Conservation (phyloP, 2,888 invertebrate genomes). For the Heliconius hortense region DNA sequence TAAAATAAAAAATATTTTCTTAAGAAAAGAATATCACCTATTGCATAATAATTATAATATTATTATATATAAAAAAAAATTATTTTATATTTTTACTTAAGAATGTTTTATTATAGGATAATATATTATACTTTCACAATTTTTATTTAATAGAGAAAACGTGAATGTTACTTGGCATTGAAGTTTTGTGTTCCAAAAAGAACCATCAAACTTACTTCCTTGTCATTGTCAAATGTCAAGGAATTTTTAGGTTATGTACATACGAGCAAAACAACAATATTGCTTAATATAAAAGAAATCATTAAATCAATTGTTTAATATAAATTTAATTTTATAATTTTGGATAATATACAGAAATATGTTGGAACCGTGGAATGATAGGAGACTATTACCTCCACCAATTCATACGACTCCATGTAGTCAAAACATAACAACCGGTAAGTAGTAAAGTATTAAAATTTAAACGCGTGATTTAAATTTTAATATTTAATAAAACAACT, state of each 20-base stretch:
- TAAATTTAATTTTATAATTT: neutral
- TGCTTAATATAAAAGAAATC: neutral
- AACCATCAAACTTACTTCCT: neutral
- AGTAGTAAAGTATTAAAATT: neutral
- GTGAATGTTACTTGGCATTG: too few species aligned
- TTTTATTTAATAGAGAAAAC: too few species aligned
- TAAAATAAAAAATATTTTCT: too few species aligned
- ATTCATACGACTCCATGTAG: conserved; percentile 57
- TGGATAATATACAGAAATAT: conserved; percentile 44
- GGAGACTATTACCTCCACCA: conserved; percentile 61
- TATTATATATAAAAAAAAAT: too few species aligned
- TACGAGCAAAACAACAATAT: neutral
- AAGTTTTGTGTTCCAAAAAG: too few species aligned
- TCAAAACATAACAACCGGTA: conserved; percentile 53
- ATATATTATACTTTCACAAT: too few species aligned
- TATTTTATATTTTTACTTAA: too few species aligned
- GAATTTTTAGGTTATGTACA: neutral
- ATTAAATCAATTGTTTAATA: neutral
- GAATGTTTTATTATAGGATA: too few species aligned
- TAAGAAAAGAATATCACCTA: too few species aligned
- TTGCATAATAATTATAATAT: too few species aligned
- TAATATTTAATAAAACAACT: neutral
- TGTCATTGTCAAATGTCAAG: neutral
- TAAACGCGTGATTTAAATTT: conserved; percentile 7
- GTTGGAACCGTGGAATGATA: conserved; percentile 69